phyloP scores from a whole-genome alignment of 2,888 invertebrate genomes.

The Thera obeliscata region DNA sequence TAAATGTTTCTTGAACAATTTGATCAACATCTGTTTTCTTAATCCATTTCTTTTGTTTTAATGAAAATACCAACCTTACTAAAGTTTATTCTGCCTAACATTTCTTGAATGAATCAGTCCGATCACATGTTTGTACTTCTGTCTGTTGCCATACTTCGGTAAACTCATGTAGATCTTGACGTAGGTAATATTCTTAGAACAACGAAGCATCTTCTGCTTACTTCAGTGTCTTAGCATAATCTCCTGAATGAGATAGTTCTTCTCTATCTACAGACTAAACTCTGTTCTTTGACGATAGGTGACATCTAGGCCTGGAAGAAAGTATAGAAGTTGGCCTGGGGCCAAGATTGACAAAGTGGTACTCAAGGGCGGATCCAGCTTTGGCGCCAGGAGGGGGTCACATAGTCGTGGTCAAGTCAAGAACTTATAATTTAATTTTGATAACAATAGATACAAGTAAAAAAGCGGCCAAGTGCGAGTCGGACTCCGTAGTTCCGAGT shows the following conservation, averaged over 20 bases:
- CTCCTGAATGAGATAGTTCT: slow-evolving; percentile 3
- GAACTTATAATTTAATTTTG: too few relatives aligned
- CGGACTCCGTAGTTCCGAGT: too few relatives aligned
- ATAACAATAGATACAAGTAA: too few relatives aligned
- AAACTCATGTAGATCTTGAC: background rate
- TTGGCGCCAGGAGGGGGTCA: too few relatives aligned
- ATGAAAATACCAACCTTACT: background rate
- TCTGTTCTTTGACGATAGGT: slow-evolving; percentile 49
- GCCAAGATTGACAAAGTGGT: slow-evolving; percentile 90
- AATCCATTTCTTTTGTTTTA: background rate
- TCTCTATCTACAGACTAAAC: slow-evolving; percentile 9
- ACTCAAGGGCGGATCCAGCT: too few relatives aligned
- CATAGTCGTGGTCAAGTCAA: too few relatives aligned
- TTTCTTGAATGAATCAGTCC: background rate
- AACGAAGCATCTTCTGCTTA: too few relatives aligned
- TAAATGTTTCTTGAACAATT: background rate
- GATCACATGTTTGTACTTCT: background rate
- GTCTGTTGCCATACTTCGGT: background rate
- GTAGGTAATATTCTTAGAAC: background rate
- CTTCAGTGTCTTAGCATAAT: background rate
- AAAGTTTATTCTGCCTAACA: background rate
- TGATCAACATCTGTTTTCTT: background rate
- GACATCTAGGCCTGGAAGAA: slow-evolving; percentile 73
- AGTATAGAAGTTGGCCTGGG: slow-evolving; percentile 26
- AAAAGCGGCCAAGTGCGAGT: too few relatives aligned